Base-by-base conservation (phyloP, 1,140 invertebrate species). In the Heliothis virescens region DNA sequence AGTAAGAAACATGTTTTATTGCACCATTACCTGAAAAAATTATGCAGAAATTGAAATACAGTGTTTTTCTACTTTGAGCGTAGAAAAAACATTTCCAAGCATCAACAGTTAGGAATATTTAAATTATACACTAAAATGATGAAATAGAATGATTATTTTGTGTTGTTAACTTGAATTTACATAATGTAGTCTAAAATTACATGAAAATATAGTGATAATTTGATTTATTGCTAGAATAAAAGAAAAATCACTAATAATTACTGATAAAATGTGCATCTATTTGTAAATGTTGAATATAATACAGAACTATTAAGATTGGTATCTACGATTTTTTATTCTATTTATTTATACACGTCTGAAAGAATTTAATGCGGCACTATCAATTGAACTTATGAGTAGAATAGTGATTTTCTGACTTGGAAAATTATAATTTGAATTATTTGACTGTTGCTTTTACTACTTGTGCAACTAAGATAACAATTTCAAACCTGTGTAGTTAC, bases 151-250 rank as follows among this genome's bases (percentile, higher is more conserved):
- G 21, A 47, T 18, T 18, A 5, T 48, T 15, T 65, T n/a, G 13
- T 2, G 16, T 16, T 63, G 10, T 41, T 13, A n/a, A n/a, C 2
- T 0, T 4, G 1, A 18, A 65, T 12, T 18, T 12, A 63, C 34
- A 47, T 29, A 18, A 11, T 57, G 55, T 16, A n/a, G 0, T 53
- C 55, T 57, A 18, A 13, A 59, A 12, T 26, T 26, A 59, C 7
- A 47, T 48, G 15, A 2, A 16, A 12, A 26, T 26, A 52, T 7
- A 52, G 65, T 76, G 60, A 63, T 76, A 63, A 10, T 76, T 76
- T 65, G 11, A 52, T 76, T 76, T 76, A 76, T 65, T 76, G 21
- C 50, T 50, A 1, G 48, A 65, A 76, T 76, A 76, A 76, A 65
- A 18, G 21, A 76, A 76, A 76, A 76, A 63, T 74, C 74, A 76